These are phyloP conservation scores for Halocynthia roretzi DNA, from an alignment of 23 tunicate species.

Conservation along the genomic window DNA sequence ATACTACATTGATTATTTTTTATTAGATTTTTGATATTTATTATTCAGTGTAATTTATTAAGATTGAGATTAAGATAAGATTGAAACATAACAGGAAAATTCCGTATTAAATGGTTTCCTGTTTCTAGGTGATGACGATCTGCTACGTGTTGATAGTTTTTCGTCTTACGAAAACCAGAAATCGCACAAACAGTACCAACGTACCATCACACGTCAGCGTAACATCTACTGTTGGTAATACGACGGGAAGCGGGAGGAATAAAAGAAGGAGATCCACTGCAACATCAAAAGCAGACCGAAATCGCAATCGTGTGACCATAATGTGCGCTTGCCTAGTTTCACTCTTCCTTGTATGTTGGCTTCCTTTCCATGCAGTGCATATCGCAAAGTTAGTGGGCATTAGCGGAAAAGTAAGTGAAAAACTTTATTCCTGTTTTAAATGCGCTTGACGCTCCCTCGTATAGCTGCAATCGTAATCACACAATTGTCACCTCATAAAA, in stretches of 20 bases:
- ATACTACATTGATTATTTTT: too few species aligned
- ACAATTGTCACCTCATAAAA: neutral
- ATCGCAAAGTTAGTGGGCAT: slow-evolving; percentile 48
- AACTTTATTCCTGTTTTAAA: neutral
- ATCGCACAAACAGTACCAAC: too few species aligned
- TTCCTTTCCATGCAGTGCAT: slow-evolving; percentile 61
- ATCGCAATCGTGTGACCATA: slow-evolving; percentile 58
- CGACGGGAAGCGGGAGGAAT: neutral
- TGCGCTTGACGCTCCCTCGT: too few species aligned
- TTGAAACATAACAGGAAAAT: too few species aligned
- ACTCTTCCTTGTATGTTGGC: slow-evolving; percentile 59
- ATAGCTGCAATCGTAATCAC: neutral
- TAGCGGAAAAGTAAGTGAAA: neutral
- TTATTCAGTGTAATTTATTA: too few species aligned
- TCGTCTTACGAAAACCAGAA: slow-evolving; percentile 10
- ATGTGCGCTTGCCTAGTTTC: slow-evolving; percentile 78
- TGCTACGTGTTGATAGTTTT: slow-evolving; percentile 61
- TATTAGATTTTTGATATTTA: too few species aligned
- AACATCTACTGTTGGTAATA: too few species aligned
- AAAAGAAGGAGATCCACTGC: slow-evolving; percentile 2
- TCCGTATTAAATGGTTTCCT: too few species aligned
- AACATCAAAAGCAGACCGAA: slow-evolving; percentile 32
- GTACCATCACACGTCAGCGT: too few species aligned
- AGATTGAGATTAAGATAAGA: too few species aligned
- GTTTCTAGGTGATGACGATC: slow-evolving; percentile 50